Conservation (phyloP, 2,888 invertebrate genomes). For the Rhopalosiphum nymphaeae region DNA sequence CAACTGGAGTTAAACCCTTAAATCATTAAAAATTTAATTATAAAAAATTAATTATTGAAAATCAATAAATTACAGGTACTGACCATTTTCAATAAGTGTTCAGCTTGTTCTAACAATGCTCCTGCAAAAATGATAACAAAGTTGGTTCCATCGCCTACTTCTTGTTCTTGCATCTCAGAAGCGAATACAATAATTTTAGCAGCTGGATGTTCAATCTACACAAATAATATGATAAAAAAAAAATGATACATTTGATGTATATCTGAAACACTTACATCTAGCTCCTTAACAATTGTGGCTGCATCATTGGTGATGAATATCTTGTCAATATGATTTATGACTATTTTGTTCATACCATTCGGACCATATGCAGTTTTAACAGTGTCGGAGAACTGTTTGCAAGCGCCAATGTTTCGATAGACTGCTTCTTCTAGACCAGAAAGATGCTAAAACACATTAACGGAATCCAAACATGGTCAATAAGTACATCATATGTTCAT, state of each 20-base stretch:
- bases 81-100: constrained; percentile 89
- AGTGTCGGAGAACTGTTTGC: constrained; percentile 94
- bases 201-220: constrained; percentile 94
- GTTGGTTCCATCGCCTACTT: constrained; percentile 99
- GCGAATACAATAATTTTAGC: constrained; percentile 96
- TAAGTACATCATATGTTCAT: constrained; percentile 54
- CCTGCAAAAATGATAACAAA: constrained; percentile 96
- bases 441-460: constrained; percentile 74
- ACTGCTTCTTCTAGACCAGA: constrained; percentile 98
- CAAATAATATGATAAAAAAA: constrained; percentile 49
- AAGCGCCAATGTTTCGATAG: constrained; percentile 93
- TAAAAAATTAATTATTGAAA: not conserved
- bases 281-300: constrained; percentile 94
- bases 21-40: constrained; percentile 62
- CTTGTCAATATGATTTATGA: constrained; percentile 98
- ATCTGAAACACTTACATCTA: constrained; percentile 75
- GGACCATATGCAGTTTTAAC: constrained; percentile 97
- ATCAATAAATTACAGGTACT: constrained; percentile 10
- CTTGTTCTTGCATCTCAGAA: constrained; percentile 98
- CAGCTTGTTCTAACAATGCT: constrained; percentile 90
- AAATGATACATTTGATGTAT: not conserved
- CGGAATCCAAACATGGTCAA: not conserved
- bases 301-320: constrained; percentile 99
- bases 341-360: constrained; percentile 99
- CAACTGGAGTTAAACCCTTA: constrained; percentile 93